Evolutionary conservation across 1,140 invertebrate genomes (phyloP).

Genomic region (Eulimnadia texana): DNA sequence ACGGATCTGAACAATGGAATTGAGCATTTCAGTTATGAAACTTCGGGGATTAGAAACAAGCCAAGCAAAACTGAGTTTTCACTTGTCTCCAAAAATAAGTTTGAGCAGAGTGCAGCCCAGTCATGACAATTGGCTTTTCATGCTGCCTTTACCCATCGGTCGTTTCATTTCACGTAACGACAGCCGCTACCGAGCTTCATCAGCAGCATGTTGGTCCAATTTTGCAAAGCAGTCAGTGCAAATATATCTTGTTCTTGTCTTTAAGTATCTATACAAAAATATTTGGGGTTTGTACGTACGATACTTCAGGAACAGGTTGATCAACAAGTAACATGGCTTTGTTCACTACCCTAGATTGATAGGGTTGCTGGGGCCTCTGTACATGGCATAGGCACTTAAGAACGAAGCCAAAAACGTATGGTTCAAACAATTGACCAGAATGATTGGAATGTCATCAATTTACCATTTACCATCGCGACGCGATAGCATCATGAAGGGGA

Average conservation of each 20-base stretch:
- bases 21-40: too few species aligned
- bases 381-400: slow-evolving; percentile 6
- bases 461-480: slow-evolving; percentile 9
- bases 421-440: slow-evolving; percentile 10
- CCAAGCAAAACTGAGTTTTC: slow-evolving; percentile 1
- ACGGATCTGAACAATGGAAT: too few species aligned
- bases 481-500: too few species aligned
- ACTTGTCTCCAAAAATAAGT: slow-evolving; percentile 4
- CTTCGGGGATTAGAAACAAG: slow-evolving; percentile 12
- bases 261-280: slow-evolving; percentile 12
- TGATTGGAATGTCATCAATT: slow-evolving; percentile 13
- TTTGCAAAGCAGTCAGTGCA: slow-evolving; percentile 6
- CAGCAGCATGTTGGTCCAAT: slow-evolving; percentile 7
- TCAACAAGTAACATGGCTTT: slow-evolving; percentile 9
- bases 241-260: neutral
- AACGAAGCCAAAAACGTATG: slow-evolving; percentile 13
- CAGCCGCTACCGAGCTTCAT: slow-evolving; percentile 1
- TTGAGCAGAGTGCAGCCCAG: slow-evolving; percentile 12
- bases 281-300: neutral
- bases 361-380: slow-evolving; percentile 8
- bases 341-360: slow-evolving; percentile 11
- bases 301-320: slow-evolving; percentile 2
- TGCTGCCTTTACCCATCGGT: slow-evolving; percentile 12
- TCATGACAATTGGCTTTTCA: slow-evolving; percentile 10
- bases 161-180: neutral